These are phyloP conservation scores for Pollicipes pollicipes DNA, from an alignment of 1,140 invertebrate genomes.

Conservation along the genomic window DNA sequence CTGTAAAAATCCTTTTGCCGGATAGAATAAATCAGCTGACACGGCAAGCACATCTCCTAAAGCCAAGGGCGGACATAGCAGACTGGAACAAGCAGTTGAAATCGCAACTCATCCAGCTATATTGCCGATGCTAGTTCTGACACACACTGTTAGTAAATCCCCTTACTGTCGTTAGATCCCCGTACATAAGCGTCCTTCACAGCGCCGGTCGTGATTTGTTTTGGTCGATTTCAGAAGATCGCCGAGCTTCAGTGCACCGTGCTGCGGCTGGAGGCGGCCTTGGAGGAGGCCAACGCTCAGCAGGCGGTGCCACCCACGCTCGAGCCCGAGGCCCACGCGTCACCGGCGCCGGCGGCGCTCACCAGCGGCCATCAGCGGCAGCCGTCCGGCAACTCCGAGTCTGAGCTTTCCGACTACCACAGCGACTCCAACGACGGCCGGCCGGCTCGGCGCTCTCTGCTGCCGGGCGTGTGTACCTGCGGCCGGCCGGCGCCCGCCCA, in stretches of 20 bases:
- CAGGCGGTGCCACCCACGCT: background rate
- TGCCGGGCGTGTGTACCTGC: background rate
- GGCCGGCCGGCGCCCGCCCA: background rate
- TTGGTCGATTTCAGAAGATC: background rate
- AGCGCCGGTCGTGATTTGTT: no score
- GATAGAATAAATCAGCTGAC: no score
- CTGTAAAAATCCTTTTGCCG: no score
- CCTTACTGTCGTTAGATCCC: no score
- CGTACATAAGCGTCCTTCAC: no score
- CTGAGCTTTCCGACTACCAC: slow-evolving; percentile 2
- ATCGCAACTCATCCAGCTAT: no score
- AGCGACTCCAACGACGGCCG: background rate
- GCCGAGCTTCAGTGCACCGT: background rate
- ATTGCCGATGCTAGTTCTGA: no score
- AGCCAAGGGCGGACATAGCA: no score
- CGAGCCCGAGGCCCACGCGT: background rate
- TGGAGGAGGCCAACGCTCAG: background rate
- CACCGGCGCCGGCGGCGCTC: background rate
- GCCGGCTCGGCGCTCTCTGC: no score
- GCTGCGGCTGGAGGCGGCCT: background rate
- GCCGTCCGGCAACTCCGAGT: background rate
- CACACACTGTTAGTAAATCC: no score
- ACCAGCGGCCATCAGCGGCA: background rate
- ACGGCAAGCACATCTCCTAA: no score
- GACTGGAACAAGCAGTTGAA: no score